A percentile compares a stretch with the other conserved stretches of the same genome.
phyloP scores from a whole-genome alignment of 2,888 invertebrate genomes.

The Ichneumoninae sp. region DNA sequence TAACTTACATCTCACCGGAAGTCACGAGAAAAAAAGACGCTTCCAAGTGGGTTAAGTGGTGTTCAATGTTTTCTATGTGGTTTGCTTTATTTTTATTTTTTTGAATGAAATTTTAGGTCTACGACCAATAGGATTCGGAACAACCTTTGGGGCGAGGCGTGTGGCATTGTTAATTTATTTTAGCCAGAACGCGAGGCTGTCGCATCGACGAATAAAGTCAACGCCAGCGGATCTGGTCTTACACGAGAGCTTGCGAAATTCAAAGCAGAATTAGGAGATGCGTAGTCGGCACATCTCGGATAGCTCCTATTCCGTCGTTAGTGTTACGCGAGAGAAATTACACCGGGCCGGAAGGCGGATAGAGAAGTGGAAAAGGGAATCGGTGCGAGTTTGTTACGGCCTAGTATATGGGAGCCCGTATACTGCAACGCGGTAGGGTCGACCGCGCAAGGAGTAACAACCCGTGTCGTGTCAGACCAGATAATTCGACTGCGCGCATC shows the following conservation, averaged over 20 bases:
- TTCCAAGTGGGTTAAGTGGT: background rate
- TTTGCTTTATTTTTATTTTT: background rate
- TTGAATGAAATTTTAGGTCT: background rate
- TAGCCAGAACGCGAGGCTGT: background rate
- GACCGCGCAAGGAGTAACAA: slow-evolving; percentile 13
- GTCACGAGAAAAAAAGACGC: background rate
- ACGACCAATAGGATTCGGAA: background rate
- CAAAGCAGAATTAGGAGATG: background rate
- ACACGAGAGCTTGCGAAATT: background rate
- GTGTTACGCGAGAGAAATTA: background rate
- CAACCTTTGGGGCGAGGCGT: background rate
- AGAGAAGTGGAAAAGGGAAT: background rate
- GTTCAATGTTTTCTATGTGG: background rate
- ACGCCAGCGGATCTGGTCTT: background rate
- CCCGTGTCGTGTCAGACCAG: slow-evolving; percentile 33
- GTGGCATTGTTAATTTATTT: background rate
- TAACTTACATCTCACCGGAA: background rate
- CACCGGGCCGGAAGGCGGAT: background rate
- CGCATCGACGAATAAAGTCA: background rate
- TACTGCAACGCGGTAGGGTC: background rate
- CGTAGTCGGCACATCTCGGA: background rate
- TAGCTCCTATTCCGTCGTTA: background rate
- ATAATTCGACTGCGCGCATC: slow-evolving; percentile 7
- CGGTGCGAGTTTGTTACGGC: slow-evolving; percentile 18
- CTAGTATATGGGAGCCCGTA: background rate